phyloP scores from a whole-genome alignment of 2,797 vertebrate genomes.

The Myripristis murdjan region DNA sequence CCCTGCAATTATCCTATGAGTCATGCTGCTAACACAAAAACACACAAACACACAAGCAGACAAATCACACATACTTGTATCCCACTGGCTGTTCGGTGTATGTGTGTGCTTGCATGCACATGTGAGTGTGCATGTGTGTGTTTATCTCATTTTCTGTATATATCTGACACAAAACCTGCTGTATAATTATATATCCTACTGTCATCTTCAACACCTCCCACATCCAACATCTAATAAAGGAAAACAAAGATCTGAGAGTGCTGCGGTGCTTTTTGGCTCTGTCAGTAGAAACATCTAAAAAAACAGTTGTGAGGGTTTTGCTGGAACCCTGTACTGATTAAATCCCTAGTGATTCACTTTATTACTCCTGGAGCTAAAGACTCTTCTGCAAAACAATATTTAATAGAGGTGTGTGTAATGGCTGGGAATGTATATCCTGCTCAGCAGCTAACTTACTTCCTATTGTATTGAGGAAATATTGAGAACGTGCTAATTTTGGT shows the following conservation, averaged over 20 bases:
- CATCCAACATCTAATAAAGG: background rate
- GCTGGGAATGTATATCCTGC: background rate
- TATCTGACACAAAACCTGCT: conserved; percentile 21
- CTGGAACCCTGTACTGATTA: conserved; percentile 2
- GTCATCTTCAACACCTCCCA: conserved; percentile 9
- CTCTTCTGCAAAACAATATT: background rate
- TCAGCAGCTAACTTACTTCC: background rate
- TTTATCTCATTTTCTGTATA: background rate
- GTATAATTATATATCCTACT: conserved; percentile 34
- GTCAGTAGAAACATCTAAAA: background rate
- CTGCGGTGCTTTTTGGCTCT: background rate
- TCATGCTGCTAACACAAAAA: conserved; percentile 64
- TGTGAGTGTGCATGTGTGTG: conserved; percentile 24
- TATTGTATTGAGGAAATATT: background rate
- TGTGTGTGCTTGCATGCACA: too few species aligned
- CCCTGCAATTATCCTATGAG: conserved; percentile 72
- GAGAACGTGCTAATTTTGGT: too few species aligned
- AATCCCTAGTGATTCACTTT: conserved; percentile 5
- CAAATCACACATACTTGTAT: conserved; percentile 26
- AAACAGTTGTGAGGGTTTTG: background rate
- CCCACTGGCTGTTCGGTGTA: conserved; percentile 18
- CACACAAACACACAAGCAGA: conserved; percentile 43
- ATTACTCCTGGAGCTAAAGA: background rate
- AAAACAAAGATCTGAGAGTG: background rate
- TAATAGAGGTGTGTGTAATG: background rate